Evolutionary conservation across 2,797 vertebrate genomes (phyloP).

Genomic region (Neosilurus hyrtlii): DNA sequence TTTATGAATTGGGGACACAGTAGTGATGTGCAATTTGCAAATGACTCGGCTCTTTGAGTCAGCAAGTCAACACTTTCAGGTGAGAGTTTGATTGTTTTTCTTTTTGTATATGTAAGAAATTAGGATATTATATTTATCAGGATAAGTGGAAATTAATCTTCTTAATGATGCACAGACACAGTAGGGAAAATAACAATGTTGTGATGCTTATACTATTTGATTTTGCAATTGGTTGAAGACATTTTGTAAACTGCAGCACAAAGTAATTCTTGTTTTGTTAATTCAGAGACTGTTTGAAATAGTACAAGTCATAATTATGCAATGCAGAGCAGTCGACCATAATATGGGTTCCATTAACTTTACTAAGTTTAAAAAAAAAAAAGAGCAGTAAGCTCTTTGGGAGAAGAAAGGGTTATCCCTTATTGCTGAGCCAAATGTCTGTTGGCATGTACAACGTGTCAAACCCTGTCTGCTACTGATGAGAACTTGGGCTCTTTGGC

Average conservation of each 20-base stretch:
- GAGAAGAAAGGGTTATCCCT: not conserved
- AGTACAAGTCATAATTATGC: not conserved
- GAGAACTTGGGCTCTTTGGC: not conserved
- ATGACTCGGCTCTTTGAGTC: not conserved
- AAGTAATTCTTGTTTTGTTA: slow-evolving; percentile 1
- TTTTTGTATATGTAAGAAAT: not conserved
- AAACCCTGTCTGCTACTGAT: not conserved
- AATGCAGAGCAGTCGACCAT: not conserved
- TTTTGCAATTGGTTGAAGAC: slow-evolving; percentile 19
- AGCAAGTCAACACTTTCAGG: slow-evolving; percentile 7
- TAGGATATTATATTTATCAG: slow-evolving; percentile 17
- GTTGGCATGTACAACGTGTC: not conserved
- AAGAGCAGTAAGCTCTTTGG: not conserved
- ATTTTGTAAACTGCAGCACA: not conserved
- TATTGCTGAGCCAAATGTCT: not conserved
- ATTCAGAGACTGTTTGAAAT: not conserved
- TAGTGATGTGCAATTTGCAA: not conserved
- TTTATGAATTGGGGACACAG: not conserved
- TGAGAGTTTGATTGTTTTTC: not conserved
- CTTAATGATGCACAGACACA: slow-evolving; percentile 11
- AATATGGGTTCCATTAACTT: not conserved
- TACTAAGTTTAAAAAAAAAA: not conserved
- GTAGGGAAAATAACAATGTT: slow-evolving; percentile 1
- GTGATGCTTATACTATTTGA: slow-evolving; percentile 6
- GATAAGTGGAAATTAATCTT: slow-evolving; percentile 17